Conservation (phyloP, 2,888 invertebrate genomes). For the Euspilapteryx auroguttella region DNA sequence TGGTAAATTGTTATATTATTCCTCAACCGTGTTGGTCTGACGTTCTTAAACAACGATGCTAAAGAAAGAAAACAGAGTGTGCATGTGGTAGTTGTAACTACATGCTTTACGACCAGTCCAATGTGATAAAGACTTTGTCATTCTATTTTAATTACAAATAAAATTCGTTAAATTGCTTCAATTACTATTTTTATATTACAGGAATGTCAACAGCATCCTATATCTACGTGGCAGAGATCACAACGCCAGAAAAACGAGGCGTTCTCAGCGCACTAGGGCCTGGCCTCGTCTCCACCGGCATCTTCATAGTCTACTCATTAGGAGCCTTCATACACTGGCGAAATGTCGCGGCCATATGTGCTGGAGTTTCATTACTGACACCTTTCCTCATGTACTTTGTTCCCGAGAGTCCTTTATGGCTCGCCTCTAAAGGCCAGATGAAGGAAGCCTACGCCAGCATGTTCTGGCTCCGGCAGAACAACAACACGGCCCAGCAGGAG, state of each 20-base stretch:
- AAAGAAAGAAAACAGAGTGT: too few relatives aligned
- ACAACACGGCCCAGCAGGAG: slow-evolving; percentile 64
- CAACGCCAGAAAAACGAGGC: slow-evolving; percentile 68
- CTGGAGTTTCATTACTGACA: slow-evolving; percentile 58
- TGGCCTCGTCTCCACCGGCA: slow-evolving; percentile 71
- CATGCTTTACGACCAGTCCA: too few relatives aligned
- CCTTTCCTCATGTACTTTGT: slow-evolving; percentile 63
- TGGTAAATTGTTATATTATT: too few relatives aligned
- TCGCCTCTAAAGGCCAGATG: slow-evolving; percentile 62
- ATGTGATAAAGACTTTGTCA: too few relatives aligned
- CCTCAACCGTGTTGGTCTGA: too few relatives aligned
- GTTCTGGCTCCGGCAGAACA: slow-evolving; percentile 67
- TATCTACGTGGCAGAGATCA: slow-evolving; percentile 70
- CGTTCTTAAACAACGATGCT: too few relatives aligned
- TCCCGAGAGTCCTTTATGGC: slow-evolving; percentile 72
- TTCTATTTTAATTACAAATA: too few relatives aligned
- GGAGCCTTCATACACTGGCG: slow-evolving; percentile 71
- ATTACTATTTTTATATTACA: too few relatives aligned
- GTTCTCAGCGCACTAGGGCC: slow-evolving; percentile 71
- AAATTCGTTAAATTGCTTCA: too few relatives aligned
- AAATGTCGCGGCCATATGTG: slow-evolving; percentile 65
- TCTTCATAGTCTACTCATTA: slow-evolving; percentile 68
- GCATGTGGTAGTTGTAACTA: too few relatives aligned
- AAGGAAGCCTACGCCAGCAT: slow-evolving; percentile 64
- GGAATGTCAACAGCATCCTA: slow-evolving; percentile 71